phyloP scores from a whole-genome alignment of 2,888 invertebrate genomes.

The Drosophila demipolita region DNA sequence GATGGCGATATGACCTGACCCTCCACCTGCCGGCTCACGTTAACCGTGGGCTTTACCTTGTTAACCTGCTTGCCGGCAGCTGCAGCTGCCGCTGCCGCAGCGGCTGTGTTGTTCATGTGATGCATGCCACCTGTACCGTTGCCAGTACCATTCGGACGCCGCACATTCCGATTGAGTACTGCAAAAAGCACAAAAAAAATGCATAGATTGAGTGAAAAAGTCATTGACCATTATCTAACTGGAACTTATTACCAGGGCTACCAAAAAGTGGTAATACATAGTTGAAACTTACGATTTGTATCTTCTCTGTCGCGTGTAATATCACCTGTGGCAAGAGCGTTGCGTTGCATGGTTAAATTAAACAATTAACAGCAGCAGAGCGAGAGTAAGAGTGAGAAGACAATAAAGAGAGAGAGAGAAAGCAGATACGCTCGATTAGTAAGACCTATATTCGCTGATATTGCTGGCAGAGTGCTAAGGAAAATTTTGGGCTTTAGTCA shows the following conservation, averaged over 20 bases:
- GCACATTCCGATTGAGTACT: slow-evolving; percentile 93
- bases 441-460: slow-evolving; percentile 13
- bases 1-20: slow-evolving; percentile 89
- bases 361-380: slow-evolving; percentile 20
- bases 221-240: slow-evolving; percentile 8
- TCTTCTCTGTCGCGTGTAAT: slow-evolving; percentile 91
- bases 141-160: slow-evolving; percentile 85
- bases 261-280: neutral
- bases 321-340: slow-evolving; percentile 87
- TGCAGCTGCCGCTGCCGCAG: slow-evolving; percentile 82
- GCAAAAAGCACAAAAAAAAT: slow-evolving; percentile 53
- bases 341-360: slow-evolving; percentile 22
- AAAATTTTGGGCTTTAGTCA: slow-evolving; percentile 45
- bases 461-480: slow-evolving; percentile 49
- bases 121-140: slow-evolving; percentile 77
- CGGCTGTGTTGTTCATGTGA: slow-evolving; percentile 88
- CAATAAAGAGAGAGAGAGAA: slow-evolving; percentile 10
- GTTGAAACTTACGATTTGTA: slow-evolving; percentile 90
- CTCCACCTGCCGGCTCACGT: slow-evolving; percentile 92
- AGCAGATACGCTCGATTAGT: slow-evolving; percentile 60
- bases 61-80: slow-evolving; percentile 90
- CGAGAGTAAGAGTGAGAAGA: slow-evolving; percentile 4
- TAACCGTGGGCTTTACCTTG: slow-evolving; percentile 95
- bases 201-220: slow-evolving; percentile 9
- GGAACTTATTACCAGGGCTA: neutral